Evolutionary conservation across 2,888 invertebrate genomes (phyloP).

Genomic region (Mamestra brassicae): DNA sequence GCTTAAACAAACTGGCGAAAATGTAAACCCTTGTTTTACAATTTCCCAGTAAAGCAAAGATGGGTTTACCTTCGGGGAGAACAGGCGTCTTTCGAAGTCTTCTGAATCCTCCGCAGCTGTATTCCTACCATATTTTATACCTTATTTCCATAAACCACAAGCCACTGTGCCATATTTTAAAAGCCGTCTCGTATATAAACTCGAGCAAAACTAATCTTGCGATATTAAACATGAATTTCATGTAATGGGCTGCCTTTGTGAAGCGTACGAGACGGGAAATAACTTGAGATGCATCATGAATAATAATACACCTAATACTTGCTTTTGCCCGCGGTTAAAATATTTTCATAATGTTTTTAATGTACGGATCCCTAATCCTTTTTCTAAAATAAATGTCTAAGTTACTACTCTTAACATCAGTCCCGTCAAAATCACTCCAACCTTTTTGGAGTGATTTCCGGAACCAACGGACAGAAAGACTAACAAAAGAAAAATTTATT

Average conservation of each 20-base stretch:
- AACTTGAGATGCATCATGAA: conserved; percentile 3
- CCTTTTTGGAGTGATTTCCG: no score
- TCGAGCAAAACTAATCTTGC: background rate
- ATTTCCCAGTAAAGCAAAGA: no score
- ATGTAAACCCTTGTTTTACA: no score
- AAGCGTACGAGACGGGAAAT: background rate
- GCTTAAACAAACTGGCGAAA: no score
- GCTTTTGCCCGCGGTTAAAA: background rate
- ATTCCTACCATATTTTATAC: background rate
- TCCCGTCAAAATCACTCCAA: no score
- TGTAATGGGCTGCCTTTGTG: background rate
- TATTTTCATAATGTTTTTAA: background rate
- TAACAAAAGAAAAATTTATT: no score
- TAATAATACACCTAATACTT: background rate
- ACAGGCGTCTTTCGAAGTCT: background rate
- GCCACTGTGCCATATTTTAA: background rate
- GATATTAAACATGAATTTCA: conserved; percentile 8
- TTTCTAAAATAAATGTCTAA: no score
- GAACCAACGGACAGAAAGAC: no score
- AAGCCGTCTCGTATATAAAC: background rate
- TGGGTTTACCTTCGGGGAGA: no score
- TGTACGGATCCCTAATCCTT: no score
- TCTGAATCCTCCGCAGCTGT: background rate
- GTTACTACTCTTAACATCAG: no score
- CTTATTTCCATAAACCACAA: background rate